Base-by-base conservation (phyloP, 2,797 vertebrate species). In the Glossophaga mutica region DNA sequence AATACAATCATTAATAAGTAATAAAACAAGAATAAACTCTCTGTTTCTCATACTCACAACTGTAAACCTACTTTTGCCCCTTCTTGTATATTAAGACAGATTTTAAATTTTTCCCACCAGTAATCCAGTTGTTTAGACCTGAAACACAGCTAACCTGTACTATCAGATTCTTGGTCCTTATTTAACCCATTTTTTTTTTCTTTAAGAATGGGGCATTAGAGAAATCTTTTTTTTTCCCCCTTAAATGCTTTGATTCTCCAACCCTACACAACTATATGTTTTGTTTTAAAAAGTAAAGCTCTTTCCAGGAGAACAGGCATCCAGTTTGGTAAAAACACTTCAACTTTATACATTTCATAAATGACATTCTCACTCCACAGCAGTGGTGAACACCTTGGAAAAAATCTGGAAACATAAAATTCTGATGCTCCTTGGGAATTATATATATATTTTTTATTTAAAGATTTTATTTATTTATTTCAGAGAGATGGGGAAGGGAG, bases 201-300 rank as follows among this genome's bases (percentile, higher is more conserved):
- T 86, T 73, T 50, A 89, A 68, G 65, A 74, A 14, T 83, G 8
- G 37, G 8, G 9, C 48, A 9, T 74, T 14, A 9, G 52, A 42
- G 16, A 34, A 67, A 1, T 88, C 26, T 70, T 67, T 48, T 42
- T 65, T 32, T n/a, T 21, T 32, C 16, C 1, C 16, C 6, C 6
- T 82, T 78, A 89, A 83, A 62, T 73, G 12, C 39, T 71, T 82
- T 90, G 57, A 74, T 91, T 95, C 79, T 91, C 22, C 70, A 79
- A 37, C 26, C 32, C 2, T 39, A 29, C 46, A 37, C 12, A 67
- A 32, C 16, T 18, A 2, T 73, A 37, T 83, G 44, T 89, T 83
- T 88, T 68, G 57, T 74, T 95, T 76, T 91, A 77, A 87, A 82
- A 96, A 67, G 22, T 29, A 24, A 83, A n/a, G 24, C 29, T 89